A percentile compares a stretch with the other conserved stretches of the same genome.
Conservation (phyloP, 2,797 vertebrate genomes). For the Gymnothorax reevesii region DNA sequence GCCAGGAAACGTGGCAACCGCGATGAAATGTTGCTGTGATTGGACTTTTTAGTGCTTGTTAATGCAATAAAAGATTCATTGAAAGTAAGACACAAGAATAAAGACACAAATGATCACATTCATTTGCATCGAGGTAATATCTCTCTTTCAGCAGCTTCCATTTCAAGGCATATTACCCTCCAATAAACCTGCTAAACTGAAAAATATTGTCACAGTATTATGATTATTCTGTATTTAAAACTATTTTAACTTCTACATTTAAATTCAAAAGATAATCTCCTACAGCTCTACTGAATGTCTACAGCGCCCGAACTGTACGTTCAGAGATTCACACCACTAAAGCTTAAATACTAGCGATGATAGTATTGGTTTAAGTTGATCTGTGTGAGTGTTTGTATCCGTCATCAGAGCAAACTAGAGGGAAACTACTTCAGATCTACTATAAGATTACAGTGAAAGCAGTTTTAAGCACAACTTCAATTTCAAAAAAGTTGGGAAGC, state of each 20-base stretch:
- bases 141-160: background rate
- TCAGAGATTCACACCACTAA: background rate
- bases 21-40: background rate
- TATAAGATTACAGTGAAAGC: background rate
- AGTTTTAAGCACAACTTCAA: background rate
- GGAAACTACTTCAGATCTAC: background rate
- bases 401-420: no score
- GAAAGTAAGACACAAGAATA: no score
- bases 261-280: background rate
- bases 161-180: background rate
- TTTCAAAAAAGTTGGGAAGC: no score
- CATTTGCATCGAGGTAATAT: background rate
- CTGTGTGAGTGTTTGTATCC: no score
- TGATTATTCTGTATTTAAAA: background rate
- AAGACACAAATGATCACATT: no score
- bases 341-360: background rate
- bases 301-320: background rate
- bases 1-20: background rate
- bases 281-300: no score
- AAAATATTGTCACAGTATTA: background rate
- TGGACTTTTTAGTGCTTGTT: background rate
- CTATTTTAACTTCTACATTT: background rate
- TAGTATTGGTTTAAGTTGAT: no score
- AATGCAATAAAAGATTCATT: no score
- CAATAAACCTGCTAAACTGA: background rate